phyloP scores from a whole-genome alignment of 2,888 invertebrate genomes.

The Lasioglossum morio region DNA sequence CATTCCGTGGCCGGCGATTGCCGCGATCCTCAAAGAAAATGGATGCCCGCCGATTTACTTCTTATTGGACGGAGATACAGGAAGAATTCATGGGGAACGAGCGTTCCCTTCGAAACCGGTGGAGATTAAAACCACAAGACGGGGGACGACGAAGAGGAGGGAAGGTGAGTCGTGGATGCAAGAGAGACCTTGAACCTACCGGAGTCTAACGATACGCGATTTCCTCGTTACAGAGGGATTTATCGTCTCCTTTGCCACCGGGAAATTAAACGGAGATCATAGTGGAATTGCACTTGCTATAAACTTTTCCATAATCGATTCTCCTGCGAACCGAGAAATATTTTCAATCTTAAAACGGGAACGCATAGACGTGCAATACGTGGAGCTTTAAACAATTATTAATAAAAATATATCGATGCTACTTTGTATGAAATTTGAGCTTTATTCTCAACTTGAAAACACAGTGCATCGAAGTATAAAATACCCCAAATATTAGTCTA shows the following conservation, averaged over 20 bases:
- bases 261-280: slow-evolving; percentile 30
- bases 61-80: slow-evolving; percentile 65
- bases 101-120: slow-evolving; percentile 31
- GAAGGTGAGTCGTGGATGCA: neutral
- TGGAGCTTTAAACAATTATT: too few species aligned
- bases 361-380: neutral
- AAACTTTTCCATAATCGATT: neutral
- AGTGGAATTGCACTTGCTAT: neutral
- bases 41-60: slow-evolving; percentile 62
- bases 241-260: slow-evolving; percentile 45
- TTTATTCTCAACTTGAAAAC: neutral
- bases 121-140: slow-evolving; percentile 56
- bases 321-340: neutral
- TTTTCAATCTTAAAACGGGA: neutral
- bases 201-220: slow-evolving; percentile 47
- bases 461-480: neutral
- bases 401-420: too few species aligned
- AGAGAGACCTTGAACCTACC: slow-evolving; percentile 63
- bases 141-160: slow-evolving; percentile 1
- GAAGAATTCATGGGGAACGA: slow-evolving; percentile 66
- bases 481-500: neutral
- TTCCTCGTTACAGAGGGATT: slow-evolving; percentile 61
- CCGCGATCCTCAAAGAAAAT: slow-evolving; percentile 63
- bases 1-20: slow-evolving; percentile 62
- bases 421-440: neutral